Base-by-base conservation (phyloP, 1,140 invertebrate species). In the Campoletis sonorensis region DNA sequence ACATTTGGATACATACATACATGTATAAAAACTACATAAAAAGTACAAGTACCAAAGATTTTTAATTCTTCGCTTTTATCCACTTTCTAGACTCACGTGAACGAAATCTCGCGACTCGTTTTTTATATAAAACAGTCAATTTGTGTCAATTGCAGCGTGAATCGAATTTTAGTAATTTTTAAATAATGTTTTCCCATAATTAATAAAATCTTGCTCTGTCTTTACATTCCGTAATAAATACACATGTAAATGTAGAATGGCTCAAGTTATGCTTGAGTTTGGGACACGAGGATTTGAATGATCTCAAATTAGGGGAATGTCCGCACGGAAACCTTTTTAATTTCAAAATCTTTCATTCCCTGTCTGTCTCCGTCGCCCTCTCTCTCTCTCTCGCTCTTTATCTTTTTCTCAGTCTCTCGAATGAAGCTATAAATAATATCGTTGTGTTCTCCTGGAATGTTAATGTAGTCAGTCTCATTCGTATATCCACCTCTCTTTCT, bases 391-490 rank as follows among this genome's bases (percentile, higher is more conserved):
- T 4, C 23, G 1, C 26, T 67, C 23, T 67, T 18, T 67, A 26
- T 30, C 64, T 67, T 11, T 67, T 26, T 67, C 64, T 67, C 64
- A 21, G 21, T 0, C 64, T 67, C 87, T 87, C 86, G 87, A 84
- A 89, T 90, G 88, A 89, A 89, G 88, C 89, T 89, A 89, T 90
- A 90, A 90, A 90, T 90, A 90, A 90, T 90, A 89, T 89, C 81
- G 82, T 85, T 87, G 87, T 27, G 30, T 70, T 78, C 16, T 27
- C 33, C 80, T 89, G 88, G 89, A 89, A 89, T 89, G 88, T 89
- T 89, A 90, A 90, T 90, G 86, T 86, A 87, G 79, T 86, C 83
- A 86, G 83, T 84, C 86, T 84, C 85, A 83, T 81, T 82, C 18
- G 83, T 84, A 86, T 84, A 84, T 83, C 82, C 82, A 4, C 67